Percentiles rank a stretch among this genome's conserved stretches.
Evolutionary conservation across 2,113 vertebrate species (phyloP).

Genomic region (Nothobranchius furzeri): DNA sequence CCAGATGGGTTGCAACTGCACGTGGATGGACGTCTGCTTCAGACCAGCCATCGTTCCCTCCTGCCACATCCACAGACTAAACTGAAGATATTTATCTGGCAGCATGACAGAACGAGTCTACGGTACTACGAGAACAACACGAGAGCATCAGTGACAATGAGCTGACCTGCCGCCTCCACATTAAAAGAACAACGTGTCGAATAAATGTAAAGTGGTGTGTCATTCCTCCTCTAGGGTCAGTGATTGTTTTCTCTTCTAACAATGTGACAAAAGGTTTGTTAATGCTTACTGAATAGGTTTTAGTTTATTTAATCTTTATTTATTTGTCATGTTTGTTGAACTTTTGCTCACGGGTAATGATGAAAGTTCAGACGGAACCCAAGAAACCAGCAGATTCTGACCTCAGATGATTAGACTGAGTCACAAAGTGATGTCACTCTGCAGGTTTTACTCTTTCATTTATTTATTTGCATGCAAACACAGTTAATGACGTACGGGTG

Average conservation of each 20-base stretch:
- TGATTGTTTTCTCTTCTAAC: conserved; percentile 45
- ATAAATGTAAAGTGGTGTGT: conserved; percentile 37
- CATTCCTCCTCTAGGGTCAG: conserved; percentile 48
- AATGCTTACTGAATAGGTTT: conserved; percentile 36
- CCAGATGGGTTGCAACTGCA: conserved; percentile 52
- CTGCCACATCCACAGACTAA: conserved; percentile 42
- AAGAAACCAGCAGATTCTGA: not conserved
- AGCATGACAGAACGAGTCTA: conserved; percentile 15
- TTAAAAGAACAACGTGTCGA: conserved; percentile 35
- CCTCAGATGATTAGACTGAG: not conserved
- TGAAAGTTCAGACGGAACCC: conserved; percentile 1
- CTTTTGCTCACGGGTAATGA: conserved; percentile 42
- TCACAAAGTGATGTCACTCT: not conserved
- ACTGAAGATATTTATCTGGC: conserved; percentile 36
- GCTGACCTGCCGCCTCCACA: conserved; percentile 22
- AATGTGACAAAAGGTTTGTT: conserved; percentile 36
- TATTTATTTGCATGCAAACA: not conserved
- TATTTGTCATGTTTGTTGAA: conserved; percentile 51
- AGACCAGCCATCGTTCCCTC: conserved; percentile 51
- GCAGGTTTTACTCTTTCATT: not conserved
- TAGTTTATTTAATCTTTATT: conserved; percentile 57
- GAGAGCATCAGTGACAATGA: conserved; percentile 6
- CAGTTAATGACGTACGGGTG: conserved; percentile 6
- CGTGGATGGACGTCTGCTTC: conserved; percentile 52
- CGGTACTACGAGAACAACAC: conserved; percentile 24